Conservation (phyloP, 2,797 vertebrate species). For the Denticeps clupeoides region DNA sequence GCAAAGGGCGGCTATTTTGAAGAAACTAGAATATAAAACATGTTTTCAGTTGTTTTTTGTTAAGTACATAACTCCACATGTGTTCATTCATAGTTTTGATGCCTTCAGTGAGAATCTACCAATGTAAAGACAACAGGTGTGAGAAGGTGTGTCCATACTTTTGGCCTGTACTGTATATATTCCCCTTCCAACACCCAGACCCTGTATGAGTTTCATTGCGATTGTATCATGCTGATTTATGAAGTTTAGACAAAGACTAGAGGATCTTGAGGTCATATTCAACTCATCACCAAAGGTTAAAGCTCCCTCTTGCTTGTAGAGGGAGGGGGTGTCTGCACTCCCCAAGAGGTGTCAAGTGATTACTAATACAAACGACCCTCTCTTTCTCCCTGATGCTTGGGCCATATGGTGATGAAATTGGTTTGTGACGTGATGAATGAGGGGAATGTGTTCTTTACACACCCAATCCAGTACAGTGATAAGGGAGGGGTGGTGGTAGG, state of each 20-base stretch:
- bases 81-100: no score
- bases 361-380: conserved; percentile 18
- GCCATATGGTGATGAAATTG: conserved; percentile 14
- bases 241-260: background rate
- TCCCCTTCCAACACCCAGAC: background rate
- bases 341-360: background rate
- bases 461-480: conserved; percentile 5
- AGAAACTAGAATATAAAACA: no score
- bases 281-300: background rate
- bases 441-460: conserved; percentile 7
- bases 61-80: no score
- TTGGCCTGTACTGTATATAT: background rate
- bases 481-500: background rate
- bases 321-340: background rate
- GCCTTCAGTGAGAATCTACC: no score
- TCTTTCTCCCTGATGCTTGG: background rate
- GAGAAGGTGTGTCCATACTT: no score
- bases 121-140: no score
- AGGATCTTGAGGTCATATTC: conserved; percentile 1
- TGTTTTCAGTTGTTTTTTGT: no score
- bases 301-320: background rate
- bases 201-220: background rate
- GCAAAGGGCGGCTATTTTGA: no score
- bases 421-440: conserved; percentile 15
- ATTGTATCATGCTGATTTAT: background rate